Percentiles rank a stretch among this genome's conserved stretches.
Conservation (phyloP, 2,888 invertebrate species). For the Sinhomidia bicolor region DNA sequence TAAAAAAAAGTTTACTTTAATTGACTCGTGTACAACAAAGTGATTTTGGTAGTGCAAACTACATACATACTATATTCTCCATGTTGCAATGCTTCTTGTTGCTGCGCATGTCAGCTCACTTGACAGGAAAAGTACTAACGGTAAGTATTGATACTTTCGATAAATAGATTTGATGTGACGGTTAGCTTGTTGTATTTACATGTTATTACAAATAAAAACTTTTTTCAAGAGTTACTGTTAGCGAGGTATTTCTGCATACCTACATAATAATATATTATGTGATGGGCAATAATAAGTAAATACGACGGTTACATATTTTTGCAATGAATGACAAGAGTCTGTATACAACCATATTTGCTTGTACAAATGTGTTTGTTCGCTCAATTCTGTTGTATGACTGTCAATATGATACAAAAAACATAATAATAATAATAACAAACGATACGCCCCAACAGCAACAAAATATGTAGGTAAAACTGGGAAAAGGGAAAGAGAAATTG, state of each 20-base stretch:
- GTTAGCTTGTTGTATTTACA: slow-evolving; percentile 16
- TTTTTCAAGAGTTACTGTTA: background rate
- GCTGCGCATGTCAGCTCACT: background rate
- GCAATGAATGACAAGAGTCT: too few species aligned
- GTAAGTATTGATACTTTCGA: background rate
- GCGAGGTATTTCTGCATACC: background rate
- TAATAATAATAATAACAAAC: background rate
- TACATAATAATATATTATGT: background rate
- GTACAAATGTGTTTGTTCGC: too few species aligned
- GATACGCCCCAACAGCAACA: background rate
- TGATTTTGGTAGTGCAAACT: too few species aligned
- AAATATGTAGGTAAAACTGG: background rate
- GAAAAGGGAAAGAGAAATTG: background rate
- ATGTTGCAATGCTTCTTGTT: background rate
- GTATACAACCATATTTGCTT: too few species aligned
- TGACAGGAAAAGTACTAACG: background rate
- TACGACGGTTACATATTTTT: background rate
- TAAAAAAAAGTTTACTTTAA: background rate
- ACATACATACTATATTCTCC: too few species aligned
- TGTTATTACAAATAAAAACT: background rate
- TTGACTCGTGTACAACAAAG: background rate
- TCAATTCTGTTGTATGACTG: too few species aligned
- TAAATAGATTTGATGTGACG: background rate
- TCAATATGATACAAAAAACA: too few species aligned
- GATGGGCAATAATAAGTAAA: slow-evolving; percentile 1